Conservation (phyloP, 2,797 vertebrate genomes). For the Masticophis lateralis region DNA sequence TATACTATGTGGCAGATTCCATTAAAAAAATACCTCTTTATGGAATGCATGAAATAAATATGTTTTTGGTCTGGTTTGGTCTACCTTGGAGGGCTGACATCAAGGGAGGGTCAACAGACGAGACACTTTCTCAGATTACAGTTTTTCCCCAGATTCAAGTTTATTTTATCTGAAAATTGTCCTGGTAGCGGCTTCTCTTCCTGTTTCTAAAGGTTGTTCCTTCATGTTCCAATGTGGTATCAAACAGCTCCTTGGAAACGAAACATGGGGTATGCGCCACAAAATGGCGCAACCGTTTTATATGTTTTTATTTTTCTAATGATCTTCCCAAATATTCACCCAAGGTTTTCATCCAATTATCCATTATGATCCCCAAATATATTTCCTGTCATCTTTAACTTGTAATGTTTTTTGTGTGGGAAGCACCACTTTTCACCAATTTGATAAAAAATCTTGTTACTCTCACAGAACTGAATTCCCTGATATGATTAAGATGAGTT, state of each 20-base stretch:
- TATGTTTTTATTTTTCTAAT: background rate
- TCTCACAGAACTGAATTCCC: background rate
- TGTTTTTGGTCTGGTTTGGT: constrained; percentile 55
- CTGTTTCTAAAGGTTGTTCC: background rate
- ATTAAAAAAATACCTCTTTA: constrained; percentile 53
- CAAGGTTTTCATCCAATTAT: background rate
- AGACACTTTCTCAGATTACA: background rate
- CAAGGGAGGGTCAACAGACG: background rate
- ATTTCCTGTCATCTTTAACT: background rate
- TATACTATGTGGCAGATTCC: constrained; percentile 57
- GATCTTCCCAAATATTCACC: background rate
- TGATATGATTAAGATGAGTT: background rate
- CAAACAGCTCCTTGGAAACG: background rate
- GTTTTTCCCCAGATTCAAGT: background rate
- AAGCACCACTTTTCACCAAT: background rate
- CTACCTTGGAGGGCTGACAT: background rate
- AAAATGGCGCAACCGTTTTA: background rate
- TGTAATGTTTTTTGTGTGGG: background rate
- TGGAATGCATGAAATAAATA: constrained; percentile 41
- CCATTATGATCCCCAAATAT: background rate
- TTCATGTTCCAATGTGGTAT: background rate
- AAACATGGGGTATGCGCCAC: background rate
- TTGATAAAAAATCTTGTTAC: background rate
- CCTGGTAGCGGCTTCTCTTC: background rate
- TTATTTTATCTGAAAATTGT: background rate